These are phyloP conservation scores for Tryphoninae sp. DNA, from an alignment of 2,888 invertebrate species.

Conservation along the genomic window DNA sequence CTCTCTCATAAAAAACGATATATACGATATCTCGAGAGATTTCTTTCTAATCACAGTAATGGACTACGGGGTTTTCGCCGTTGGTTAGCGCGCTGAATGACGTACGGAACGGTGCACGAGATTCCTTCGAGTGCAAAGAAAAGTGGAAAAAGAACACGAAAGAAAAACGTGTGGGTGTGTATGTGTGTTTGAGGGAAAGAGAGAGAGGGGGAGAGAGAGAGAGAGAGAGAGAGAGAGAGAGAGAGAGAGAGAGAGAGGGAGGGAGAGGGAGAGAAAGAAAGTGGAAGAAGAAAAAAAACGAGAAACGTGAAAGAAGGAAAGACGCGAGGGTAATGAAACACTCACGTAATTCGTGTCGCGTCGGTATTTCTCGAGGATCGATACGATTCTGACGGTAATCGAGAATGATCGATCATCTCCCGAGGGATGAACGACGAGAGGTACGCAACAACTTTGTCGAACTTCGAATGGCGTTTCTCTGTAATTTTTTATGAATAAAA, in stretches of 20 bases:
- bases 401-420: slow-evolving; percentile 36
- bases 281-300: slow-evolving; percentile 11
- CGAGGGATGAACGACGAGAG: slow-evolving; percentile 8
- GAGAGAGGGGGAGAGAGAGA: slow-evolving; percentile 3
- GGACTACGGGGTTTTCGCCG: slow-evolving; percentile 40
- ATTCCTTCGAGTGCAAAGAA: slow-evolving; percentile 29
- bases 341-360: slow-evolving; percentile 36
- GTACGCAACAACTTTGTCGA: not conserved
- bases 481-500: not conserved
- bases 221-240: not conserved
- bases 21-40: slow-evolving; percentile 35
- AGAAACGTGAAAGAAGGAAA: slow-evolving; percentile 1
- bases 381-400: slow-evolving; percentile 30
- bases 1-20: not conserved
- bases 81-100: slow-evolving; percentile 17
- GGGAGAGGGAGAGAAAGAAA: not conserved
- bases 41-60: slow-evolving; percentile 49
- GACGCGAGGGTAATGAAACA: slow-evolving; percentile 29
- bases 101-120: slow-evolving; percentile 31
- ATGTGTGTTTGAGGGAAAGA: too few species aligned
- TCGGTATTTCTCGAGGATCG: slow-evolving; percentile 26
- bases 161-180: not conserved
- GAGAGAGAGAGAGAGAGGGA: slow-evolving; percentile 4
- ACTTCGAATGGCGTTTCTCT: not conserved
- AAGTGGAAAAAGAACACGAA: slow-evolving; percentile 8